Evolutionary conservation across 1,140 invertebrate genomes (phyloP).

Genomic region (Magallana ariakensis): DNA sequence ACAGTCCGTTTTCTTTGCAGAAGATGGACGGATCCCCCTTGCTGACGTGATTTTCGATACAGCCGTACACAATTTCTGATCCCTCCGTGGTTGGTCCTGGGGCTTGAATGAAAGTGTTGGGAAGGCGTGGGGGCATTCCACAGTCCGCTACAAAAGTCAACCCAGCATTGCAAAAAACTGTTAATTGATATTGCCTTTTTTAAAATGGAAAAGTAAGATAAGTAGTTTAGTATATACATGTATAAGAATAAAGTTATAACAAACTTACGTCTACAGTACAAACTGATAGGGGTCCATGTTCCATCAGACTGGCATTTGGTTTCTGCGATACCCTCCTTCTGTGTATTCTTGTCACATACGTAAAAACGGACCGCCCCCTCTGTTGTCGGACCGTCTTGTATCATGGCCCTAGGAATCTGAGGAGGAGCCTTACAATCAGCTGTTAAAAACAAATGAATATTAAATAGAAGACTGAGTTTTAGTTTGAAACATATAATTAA

Average conservation of each 20-base stretch:
- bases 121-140: not conserved
- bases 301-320: conserved; percentile 7
- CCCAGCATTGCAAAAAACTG: no score
- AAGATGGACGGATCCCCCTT: not conserved
- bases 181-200: no score
- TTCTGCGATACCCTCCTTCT: conserved; percentile 5
- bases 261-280: conserved; percentile 19
- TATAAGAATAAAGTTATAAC: no score
- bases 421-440: conserved; percentile 7
- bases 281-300: conserved; percentile 15
- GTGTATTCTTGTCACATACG: conserved; percentile 2
- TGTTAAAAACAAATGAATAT: no score
- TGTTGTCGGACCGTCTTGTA: not conserved
- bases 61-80: not conserved
- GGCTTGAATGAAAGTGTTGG: not conserved
- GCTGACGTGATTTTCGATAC: not conserved
- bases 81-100: conserved; percentile 25
- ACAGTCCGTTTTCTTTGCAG: not conserved
- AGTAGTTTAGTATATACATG: no score
- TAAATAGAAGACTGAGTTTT: no score
- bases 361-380: not conserved
- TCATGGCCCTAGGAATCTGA: not conserved
- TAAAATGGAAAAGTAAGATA: no score
- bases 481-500: no score
- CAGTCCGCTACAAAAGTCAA: conserved; percentile 10